Base-by-base conservation (phyloP, 1,140 invertebrate species). In the Campoletis sonorensis region DNA sequence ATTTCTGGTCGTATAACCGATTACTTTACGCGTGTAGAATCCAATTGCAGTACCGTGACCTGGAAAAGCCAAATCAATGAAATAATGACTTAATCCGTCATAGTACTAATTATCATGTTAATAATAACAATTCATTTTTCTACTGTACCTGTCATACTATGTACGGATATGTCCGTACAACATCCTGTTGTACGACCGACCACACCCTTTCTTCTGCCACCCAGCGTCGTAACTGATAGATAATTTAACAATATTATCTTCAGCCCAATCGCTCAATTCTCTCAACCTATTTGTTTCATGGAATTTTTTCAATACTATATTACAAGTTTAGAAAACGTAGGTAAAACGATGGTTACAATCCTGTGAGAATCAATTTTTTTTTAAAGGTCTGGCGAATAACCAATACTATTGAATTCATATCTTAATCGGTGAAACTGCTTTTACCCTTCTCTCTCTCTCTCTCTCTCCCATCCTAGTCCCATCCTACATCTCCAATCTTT, bases 101-200 rank as follows among this genome's bases (percentile, higher is more conserved):
- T 33, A 33, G 7, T 33, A n/a, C n/a, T n/a, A n/a, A n/a, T 54
- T 16, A 58, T 54, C 18, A 30, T 26, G 40, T 13, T 71, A 45
- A 21, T 71, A 21, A 30, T 40, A 71, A 40, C 5, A 40, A 40
- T 71, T 71, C 16, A 71, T 40, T 5, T 58, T 77, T 40, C 23
- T 64, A 78, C 21, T 37, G n/a, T 73, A 79, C 81, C 81, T 67
- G 81, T 79, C 45, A 67, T 33, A 79, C 30, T n/a, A n/a, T n/a
- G n/a, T n/a, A n/a, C n/a, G n/a, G n/a, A n/a, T n/a, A n/a, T n/a
- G n/a, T n/a, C n/a, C n/a, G n/a, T n/a, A n/a, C n/a, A n/a, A n/a
- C n/a, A n/a, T n/a, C n/a, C 75, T 82, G 26, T 79, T 79, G 30
- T 82, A 82, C 40, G 51, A 79, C 30, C 71, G 58, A 30, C 80